Evolutionary conservation across 92 coral and sea anemone species (phyloP), one percentile per base, ranked within the genome.

Genomic region (Actinernus sp.): DNA sequence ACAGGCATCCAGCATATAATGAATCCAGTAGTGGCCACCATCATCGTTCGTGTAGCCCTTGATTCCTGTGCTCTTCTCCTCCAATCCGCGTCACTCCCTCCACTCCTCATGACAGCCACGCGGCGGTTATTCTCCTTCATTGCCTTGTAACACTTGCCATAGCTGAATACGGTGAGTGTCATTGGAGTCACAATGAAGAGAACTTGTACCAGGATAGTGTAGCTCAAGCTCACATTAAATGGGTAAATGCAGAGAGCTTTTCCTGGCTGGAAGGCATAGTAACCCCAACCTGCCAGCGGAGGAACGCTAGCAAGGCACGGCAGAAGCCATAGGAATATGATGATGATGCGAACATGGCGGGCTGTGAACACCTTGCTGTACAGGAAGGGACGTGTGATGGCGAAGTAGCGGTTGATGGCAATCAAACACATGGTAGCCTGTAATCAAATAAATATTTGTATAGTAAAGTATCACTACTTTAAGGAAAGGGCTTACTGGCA

Each of bases 291-390:
- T 10, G 32, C 78, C 60, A 85, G 27, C 0, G 92, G 92, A 21
- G 92, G 92, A 20, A 85, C 83, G 17, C 78, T 85, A 31, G 92
- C 92, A 31, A 85, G 68, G 49, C 63, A 49, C 8, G 92, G 92
- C 31, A 85, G 84, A 45, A 85, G 31, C 92, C 92, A 85, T 11
- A 85, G 83, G 14, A 79, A 41, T 41, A 65, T 55, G 33, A 85
- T 85, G 17, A 79, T 72, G 11, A 73, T 17, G 34, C 74, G 63
- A 39, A 62, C 47, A 26, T 79, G 59, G 22, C 69, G 49, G 32
- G 62, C 61, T 10, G 92, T 74, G 43, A 85, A 85, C 49, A 79
- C 37, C 55, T 55, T 39, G 17, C 78, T 79, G 66, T 63, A 72
- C 4, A 27, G 37, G 31, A 85, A 73, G 2, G 92, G 92, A 11